Conservation (phyloP, 1,140 invertebrate species). For the Atopsyche davidsoni region DNA sequence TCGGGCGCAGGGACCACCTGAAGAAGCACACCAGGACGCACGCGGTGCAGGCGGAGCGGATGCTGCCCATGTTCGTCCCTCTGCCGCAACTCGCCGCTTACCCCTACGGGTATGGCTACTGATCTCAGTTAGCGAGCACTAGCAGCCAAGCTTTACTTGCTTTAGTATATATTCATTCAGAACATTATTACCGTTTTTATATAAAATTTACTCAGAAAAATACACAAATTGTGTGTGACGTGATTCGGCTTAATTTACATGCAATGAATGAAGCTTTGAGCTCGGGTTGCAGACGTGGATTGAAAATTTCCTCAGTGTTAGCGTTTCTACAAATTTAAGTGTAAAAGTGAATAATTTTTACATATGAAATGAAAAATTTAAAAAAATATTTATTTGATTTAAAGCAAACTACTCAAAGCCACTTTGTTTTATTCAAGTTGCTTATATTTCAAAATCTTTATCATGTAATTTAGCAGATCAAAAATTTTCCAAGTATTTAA, state of each 20-base stretch:
- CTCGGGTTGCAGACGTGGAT: neutral
- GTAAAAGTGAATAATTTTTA: neutral
- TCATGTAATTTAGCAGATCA: too few species aligned
- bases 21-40: conserved; percentile 79
- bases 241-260: neutral
- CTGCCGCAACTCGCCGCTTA: conserved; percentile 40
- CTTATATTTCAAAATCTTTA: too few species aligned
- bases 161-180: too few species aligned
- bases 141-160: too few species aligned
- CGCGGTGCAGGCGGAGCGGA: conserved; percentile 46
- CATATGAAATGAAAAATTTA: neutral
- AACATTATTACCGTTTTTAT: too few species aligned
- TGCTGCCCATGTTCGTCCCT: conserved; percentile 49
- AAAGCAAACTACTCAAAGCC: too few species aligned
- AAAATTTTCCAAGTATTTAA: too few species aligned
- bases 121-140: too few species aligned
- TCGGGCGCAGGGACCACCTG: conserved; percentile 83
- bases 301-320: neutral
- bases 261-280: neutral
- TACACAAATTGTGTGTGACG: neutral
- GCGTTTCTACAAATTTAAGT: neutral
- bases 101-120: conserved; percentile 46
- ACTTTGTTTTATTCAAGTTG: too few species aligned
- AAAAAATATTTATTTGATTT: neutral
- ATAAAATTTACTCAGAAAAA: too few species aligned